A percentile compares a stretch with the other conserved stretches of the same genome.
These are phyloP conservation scores for Thalassophryne amazonica DNA, from an alignment of 2,797 vertebrate genomes.

Conservation along the genomic window DNA sequence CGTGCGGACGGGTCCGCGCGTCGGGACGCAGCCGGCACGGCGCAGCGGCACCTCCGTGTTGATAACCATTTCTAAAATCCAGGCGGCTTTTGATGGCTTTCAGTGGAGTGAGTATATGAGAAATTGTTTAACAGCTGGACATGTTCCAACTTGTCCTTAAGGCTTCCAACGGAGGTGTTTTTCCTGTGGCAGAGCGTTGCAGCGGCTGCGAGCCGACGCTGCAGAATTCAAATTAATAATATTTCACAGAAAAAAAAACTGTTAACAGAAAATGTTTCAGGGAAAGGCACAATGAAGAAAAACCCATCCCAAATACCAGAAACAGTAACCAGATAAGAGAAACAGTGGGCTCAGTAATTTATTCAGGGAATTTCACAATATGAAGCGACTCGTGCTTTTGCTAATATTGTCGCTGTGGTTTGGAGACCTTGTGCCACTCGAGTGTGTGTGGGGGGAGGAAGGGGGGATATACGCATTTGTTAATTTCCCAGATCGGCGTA, in stretches of 20 bases:
- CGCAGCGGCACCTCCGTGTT: no score
- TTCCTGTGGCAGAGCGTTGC: no score
- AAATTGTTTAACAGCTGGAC: no score
- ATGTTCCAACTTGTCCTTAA: no score
- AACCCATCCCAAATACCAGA: conserved; percentile 58
- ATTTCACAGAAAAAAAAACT: conserved; percentile 3
- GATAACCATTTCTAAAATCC: no score
- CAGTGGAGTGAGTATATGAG: no score
- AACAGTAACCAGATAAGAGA: conserved; percentile 52
- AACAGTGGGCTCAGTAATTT: conserved; percentile 65
- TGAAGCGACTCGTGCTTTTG: conserved; percentile 22
- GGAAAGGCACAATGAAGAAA: conserved; percentile 53
- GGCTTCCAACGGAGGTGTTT: no score
- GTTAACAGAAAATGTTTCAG: conserved; percentile 33
- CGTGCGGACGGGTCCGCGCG: no score
- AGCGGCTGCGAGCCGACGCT: no score
- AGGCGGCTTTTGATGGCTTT: no score
- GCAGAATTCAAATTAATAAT: no score
- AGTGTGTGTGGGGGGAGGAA: neutral
- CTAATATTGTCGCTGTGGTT: conserved; percentile 40
- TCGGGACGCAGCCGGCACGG: no score
- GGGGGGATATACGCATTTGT: conserved; percentile 16
- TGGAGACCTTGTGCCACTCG: conserved; percentile 20
- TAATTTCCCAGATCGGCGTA: conserved; percentile 57
- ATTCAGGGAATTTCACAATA: conserved; percentile 71